Evolutionary conservation across 2,113 vertebrate genomes (phyloP).

Genomic region (Tachuris rubrigastra): DNA sequence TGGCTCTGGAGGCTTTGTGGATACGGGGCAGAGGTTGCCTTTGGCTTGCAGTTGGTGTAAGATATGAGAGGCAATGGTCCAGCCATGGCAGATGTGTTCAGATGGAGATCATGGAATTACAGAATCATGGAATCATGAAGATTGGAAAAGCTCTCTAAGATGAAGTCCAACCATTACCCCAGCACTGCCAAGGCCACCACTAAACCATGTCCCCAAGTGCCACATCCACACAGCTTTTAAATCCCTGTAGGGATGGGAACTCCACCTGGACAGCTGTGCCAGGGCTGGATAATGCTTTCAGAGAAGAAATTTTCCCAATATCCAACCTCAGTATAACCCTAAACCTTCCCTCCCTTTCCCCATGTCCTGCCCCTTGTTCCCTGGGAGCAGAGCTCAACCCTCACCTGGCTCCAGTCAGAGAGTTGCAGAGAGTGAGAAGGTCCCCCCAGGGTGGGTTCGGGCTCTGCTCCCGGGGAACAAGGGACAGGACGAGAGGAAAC

Average conservation of each 20-base stretch:
- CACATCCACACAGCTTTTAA: not conserved
- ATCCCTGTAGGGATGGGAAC: not conserved
- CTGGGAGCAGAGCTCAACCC: no score
- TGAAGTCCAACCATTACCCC: not conserved
- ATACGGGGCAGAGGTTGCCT: not conserved
- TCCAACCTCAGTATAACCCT: not conserved
- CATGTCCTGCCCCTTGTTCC: not conserved
- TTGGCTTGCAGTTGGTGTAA: not conserved
- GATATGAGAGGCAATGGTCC: not conserved
- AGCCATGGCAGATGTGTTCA: rapidly evolving
- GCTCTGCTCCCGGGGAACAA: not conserved
- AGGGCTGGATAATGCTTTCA: not conserved
- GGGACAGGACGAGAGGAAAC: not conserved
- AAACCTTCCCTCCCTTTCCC: not conserved
- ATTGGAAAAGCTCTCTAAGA: not conserved
- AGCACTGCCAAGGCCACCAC: not conserved
- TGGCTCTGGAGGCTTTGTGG: not conserved
- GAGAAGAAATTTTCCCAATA: not conserved
- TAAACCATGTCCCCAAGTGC: not conserved
- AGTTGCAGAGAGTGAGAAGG: no score
- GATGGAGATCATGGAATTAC: not conserved
- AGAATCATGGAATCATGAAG: not conserved
- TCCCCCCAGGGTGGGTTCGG: no score
- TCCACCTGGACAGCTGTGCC: not conserved
- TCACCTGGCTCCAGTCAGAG: no score